Percentiles rank a stretch among this genome's conserved stretches.
Evolutionary conservation across 2,113 vertebrate genomes (phyloP).

Genomic region (Hymenochirus boettgeri): DNA sequence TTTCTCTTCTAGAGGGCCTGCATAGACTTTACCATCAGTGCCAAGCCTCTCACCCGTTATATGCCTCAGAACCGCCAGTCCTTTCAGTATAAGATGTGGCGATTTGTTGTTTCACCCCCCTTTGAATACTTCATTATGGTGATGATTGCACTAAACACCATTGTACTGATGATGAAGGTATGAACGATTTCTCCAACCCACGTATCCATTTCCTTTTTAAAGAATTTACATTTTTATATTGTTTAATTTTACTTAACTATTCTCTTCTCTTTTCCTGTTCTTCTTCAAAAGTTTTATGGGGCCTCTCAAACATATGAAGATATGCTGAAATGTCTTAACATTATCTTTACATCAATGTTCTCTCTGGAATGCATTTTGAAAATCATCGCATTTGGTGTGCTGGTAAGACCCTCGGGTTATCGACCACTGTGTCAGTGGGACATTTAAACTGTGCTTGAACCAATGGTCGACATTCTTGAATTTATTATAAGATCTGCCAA

Average conservation of each 20-base stretch:
- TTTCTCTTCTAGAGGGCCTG: constrained; percentile 80
- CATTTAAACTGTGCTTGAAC: too few species aligned
- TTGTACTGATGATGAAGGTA: constrained; percentile 98
- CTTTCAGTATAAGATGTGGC: constrained; percentile 96
- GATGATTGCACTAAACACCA: constrained; percentile 95
- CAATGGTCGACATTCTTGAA: too few species aligned
- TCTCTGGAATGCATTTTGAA: constrained; percentile 93
- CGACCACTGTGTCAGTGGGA: too few species aligned
- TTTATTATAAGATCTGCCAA: too few species aligned
- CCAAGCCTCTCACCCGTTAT: constrained; percentile 90
- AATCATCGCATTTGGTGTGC: constrained; percentile 89
- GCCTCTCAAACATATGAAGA: constrained; percentile 84
- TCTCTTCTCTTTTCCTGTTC: too few species aligned
- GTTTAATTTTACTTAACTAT: too few species aligned
- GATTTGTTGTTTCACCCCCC: constrained; percentile 90
- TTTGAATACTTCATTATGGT: constrained; percentile 98
- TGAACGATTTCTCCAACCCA: too few species aligned
- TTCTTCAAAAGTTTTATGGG: constrained; percentile 74
- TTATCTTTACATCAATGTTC: constrained; percentile 92
- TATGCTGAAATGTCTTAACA: constrained; percentile 91
- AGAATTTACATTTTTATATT: too few species aligned
- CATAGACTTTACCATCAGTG: constrained; percentile 94
- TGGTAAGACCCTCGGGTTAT: too few species aligned
- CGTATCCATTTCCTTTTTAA: too few species aligned
- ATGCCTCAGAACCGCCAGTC: constrained; percentile 92